These are phyloP conservation scores for Microlaimidae sp. DNA, from an alignment of 2,888 invertebrate genomes.

Conservation along the genomic window DNA sequence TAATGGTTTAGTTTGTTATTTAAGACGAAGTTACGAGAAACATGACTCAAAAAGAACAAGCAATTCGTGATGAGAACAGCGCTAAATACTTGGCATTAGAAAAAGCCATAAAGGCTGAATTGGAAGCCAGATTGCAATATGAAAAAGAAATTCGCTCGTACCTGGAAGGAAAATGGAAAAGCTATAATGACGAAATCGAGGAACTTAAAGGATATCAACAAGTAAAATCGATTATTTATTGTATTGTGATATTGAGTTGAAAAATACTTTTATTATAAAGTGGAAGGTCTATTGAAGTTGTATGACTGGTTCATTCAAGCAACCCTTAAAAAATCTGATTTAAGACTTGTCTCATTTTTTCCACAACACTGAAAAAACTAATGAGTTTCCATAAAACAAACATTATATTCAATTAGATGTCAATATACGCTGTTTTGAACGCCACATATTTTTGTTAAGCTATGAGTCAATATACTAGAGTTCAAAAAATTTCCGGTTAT, in stretches of 20 bases:
- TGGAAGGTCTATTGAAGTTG: slow-evolving; percentile 27
- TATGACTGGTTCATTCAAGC: no score
- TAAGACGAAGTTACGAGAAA: slow-evolving; percentile 23
- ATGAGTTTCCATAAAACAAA: no score
- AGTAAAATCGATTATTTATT: slow-evolving; percentile 7
- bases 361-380: no score
- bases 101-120: slow-evolving; percentile 21
- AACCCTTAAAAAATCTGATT: no score
- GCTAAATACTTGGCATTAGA: slow-evolving; percentile 17
- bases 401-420: no score
- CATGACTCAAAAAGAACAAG: slow-evolving; percentile 23
- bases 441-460: no score
- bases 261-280: slow-evolving; percentile 14
- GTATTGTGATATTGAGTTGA: not conserved
- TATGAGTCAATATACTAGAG: no score
- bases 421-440: no score
- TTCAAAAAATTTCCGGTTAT: no score
- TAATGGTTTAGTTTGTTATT: not conserved
- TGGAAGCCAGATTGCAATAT: slow-evolving; percentile 19
- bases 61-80: slow-evolving; percentile 24
- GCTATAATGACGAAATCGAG: slow-evolving; percentile 21
- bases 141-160: slow-evolving; percentile 21
- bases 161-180: slow-evolving; percentile 19
- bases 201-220: slow-evolving; percentile 18
- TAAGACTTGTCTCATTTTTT: no score